phyloP scores from a whole-genome alignment of 2,113 vertebrate genomes.

The Protomyctophum bolini region DNA sequence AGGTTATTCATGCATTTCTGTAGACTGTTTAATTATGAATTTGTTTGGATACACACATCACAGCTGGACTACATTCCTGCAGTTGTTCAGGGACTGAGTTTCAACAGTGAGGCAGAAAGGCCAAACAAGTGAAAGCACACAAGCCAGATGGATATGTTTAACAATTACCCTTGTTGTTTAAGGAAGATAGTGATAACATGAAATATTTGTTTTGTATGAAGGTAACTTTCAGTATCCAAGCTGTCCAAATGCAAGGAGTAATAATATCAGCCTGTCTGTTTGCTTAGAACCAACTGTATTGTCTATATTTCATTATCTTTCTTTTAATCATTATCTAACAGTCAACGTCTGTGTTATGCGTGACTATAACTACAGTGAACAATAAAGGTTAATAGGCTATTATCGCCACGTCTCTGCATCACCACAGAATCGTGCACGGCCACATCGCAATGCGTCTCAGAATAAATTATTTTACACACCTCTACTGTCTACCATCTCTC shows the following conservation, averaged over 20 bases:
- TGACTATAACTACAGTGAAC: no score
- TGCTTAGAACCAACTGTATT: no score
- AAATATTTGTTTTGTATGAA: conserved; percentile 22
- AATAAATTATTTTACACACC: no score
- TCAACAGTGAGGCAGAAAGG: conserved; percentile 34
- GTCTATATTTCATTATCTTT: no score
- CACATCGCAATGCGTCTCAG: no score
- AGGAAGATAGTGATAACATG: conserved; percentile 3
- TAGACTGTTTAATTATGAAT: conserved; percentile 74
- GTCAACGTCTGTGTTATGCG: no score
- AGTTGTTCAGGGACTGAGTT: conserved; percentile 32
- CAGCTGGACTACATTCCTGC: conserved; percentile 57
- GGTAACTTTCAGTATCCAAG: conserved; percentile 30
- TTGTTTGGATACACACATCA: conserved; percentile 65
- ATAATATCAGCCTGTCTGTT: conserved; percentile 27
- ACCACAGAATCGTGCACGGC: not conserved
- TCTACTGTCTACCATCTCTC: no score
- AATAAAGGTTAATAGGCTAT: no score
- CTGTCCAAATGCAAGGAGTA: conserved; percentile 27
- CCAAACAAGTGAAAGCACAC: conserved; percentile 12
- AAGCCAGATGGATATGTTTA: conserved; percentile 29
- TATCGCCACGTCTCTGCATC: no score
- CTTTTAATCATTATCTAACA: no score
- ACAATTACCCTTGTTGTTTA: conserved; percentile 10
- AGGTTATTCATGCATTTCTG: conserved; percentile 52